Evolutionary conservation across 1,140 invertebrate species (phyloP).

Genomic region (Paraescarpia echinospica): DNA sequence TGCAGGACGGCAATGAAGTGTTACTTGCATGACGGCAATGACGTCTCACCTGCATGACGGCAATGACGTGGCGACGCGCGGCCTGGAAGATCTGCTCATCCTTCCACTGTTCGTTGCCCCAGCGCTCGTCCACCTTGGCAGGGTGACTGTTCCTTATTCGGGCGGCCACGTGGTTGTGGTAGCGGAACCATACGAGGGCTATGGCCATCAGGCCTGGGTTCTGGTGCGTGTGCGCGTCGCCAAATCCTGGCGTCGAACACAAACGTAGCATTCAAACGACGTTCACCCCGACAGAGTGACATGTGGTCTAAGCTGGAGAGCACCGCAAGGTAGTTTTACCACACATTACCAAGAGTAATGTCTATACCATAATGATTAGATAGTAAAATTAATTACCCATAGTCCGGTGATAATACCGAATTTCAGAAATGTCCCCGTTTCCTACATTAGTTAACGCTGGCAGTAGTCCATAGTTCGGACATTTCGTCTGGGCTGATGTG

Average conservation of each 20-base stretch:
- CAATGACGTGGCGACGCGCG: conserved; percentile 85
- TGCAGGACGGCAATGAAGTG: no score
- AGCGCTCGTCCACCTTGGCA: conserved; percentile 88
- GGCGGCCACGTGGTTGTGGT: conserved; percentile 90
- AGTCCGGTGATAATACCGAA: no score
- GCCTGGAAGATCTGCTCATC: conserved; percentile 94
- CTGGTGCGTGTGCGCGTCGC: conserved; percentile 94
- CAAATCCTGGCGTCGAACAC: conserved; percentile 73
- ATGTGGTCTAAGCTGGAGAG: no score
- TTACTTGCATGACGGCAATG: not conserved
- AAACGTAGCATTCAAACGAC: not conserved
- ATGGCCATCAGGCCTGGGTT: conserved; percentile 93
- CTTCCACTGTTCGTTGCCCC: conserved; percentile 67
- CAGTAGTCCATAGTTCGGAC: no score
- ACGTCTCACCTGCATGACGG: conserved; percentile 80
- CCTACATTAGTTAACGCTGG: no score
- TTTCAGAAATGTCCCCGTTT: no score
- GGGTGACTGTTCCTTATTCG: conserved; percentile 66
- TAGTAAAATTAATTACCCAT: not conserved
- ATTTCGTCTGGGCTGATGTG: no score
- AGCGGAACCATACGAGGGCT: conserved; percentile 90
- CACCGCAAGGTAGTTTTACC: no score
- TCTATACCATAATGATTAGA: not conserved
- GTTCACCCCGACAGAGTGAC: not conserved
- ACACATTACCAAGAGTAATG: not conserved